phyloP scores from a whole-genome alignment of 2,113 vertebrate genomes.

The Baryphthengus martii region DNA sequence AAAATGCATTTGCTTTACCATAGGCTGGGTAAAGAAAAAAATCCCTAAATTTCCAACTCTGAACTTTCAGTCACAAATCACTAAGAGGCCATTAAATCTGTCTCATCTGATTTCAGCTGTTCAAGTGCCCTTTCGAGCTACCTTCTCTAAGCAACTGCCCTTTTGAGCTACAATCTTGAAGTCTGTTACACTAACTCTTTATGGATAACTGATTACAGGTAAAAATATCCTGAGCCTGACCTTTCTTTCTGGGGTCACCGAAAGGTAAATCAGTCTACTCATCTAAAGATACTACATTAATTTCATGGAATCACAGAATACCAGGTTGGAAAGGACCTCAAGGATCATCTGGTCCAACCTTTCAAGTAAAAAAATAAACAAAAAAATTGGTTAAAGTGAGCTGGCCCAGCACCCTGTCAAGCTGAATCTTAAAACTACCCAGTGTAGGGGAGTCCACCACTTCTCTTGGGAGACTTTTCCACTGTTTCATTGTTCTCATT shows the following conservation, averaged over 20 bases:
- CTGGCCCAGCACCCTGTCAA: too few species aligned
- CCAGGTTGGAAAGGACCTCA: too few species aligned
- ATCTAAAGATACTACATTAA: constrained; percentile 45
- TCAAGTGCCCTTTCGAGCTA: constrained; percentile 53
- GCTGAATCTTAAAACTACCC: too few species aligned
- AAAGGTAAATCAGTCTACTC: constrained; percentile 52
- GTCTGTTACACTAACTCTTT: constrained; percentile 6
- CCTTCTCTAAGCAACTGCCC: constrained; percentile 58
- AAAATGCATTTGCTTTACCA: not conserved
- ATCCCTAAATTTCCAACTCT: constrained; percentile 11
- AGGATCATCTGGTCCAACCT: too few species aligned
- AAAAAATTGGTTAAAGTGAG: too few species aligned
- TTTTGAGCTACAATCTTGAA: constrained; percentile 41
- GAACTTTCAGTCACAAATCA: constrained; percentile 48
- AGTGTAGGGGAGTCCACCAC: too few species aligned
- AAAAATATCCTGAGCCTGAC: constrained; percentile 56
- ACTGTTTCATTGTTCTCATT: too few species aligned
- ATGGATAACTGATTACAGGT: constrained; percentile 27
- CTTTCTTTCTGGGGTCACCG: constrained; percentile 41
- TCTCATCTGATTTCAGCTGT: constrained; percentile 53
- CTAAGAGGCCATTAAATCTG: constrained; percentile 43
- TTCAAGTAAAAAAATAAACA: too few species aligned
- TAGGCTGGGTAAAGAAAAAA: not conserved
- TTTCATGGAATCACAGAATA: too few species aligned
- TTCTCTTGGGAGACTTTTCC: too few species aligned